phyloP scores from a whole-genome alignment of 2,113 vertebrate genomes.

The Engraulis encrasicolus region DNA sequence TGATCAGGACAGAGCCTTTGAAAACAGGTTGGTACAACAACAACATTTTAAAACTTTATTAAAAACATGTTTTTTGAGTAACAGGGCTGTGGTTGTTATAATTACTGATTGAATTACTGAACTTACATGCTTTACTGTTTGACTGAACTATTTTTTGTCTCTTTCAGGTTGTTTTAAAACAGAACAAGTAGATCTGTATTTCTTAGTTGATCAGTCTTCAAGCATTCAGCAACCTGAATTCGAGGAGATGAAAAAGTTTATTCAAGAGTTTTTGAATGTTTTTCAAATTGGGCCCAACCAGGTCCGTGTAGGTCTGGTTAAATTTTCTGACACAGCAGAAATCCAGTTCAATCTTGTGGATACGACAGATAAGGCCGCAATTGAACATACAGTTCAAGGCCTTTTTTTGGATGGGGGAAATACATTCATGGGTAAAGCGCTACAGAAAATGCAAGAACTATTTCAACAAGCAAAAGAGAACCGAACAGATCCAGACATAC shows the following conservation, averaged over 20 bases:
- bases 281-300: slow-evolving; percentile 75
- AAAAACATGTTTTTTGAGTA: no score
- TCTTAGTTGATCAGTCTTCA: slow-evolving; percentile 83
- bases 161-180: slow-evolving; percentile 75
- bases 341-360: slow-evolving; percentile 70
- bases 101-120: no score
- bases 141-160: not conserved
- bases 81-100: no score
- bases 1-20: not conserved
- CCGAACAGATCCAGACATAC: slow-evolving; percentile 59
- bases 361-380: slow-evolving; percentile 40
- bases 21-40: not conserved
- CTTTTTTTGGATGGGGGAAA: slow-evolving; percentile 72
- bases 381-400: slow-evolving; percentile 69
- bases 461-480: slow-evolving; percentile 64
- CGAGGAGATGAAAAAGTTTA: slow-evolving; percentile 81
- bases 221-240: slow-evolving; percentile 76
- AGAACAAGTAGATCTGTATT: slow-evolving; percentile 86
- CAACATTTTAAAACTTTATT: no score
- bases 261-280: slow-evolving; percentile 69
- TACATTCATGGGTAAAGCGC: slow-evolving; percentile 74
- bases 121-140: no score
- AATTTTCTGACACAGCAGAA: slow-evolving; percentile 62
- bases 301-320: slow-evolving; percentile 79
- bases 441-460: slow-evolving; percentile 67